Evolutionary conservation across 2,113 vertebrate genomes (phyloP), one percentile per base, ranked within the genome.

Genomic region (Colossoma macropomum): DNA sequence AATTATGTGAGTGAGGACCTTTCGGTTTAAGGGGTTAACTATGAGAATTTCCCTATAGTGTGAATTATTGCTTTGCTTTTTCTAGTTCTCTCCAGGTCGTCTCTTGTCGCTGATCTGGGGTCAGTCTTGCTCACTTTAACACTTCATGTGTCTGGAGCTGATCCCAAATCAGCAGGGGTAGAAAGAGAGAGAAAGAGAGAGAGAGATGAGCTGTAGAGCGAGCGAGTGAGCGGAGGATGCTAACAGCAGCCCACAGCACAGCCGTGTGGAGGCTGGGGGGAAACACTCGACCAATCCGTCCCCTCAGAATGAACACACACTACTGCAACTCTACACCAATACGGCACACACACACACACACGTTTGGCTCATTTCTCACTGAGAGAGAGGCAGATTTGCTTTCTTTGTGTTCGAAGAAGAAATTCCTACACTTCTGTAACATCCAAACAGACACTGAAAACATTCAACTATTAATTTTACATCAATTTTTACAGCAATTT

Each of bases 161-260:
- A 56, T 75, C 62, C 30, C 72, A 11, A 62, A 81, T 74, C 79
- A 52, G 70, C 34, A 56, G 59, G 7, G 54, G 1, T 4, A 17
- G 54, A 23, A 21, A 23, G 54, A 23, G 54, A 23, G 56, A 59
- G 21, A 59, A 2, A 52, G 28, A 10, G 68, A 30, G 48, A 59
- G 52, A 6, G 32, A 75, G 62, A 23, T 45, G 50, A 45, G 50
- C 65, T 77, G 27, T 48, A 8, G 32, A 70, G 68, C 10, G 11
- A 30, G 12, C 32, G 12, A 41, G 34, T 9, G 9, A 3, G 11
- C 21, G 45, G 45, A 78, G 75, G 69, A 77, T 63, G 78, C 62
- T 81, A 81, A 85, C 84, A 83, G 81, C 73, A 87, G 77, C 69
- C 84, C 84, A 84, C 81, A 87, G 86, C 84, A 85, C 84, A 85